Conservation (phyloP, 1,140 invertebrate species). For the Tetragonula clypearis region DNA sequence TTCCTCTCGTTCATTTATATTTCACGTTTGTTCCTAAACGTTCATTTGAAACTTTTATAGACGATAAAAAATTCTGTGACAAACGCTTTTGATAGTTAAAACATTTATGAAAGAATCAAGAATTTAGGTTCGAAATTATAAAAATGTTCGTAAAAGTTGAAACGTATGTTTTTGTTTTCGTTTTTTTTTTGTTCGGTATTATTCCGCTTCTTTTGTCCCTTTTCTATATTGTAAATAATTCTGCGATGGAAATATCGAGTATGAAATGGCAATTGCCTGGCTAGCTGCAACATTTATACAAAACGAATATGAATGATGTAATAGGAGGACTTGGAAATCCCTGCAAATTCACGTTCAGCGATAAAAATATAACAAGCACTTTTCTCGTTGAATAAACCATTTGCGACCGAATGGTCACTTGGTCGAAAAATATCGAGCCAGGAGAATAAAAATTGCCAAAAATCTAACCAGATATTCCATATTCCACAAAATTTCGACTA, state of each 20-base stretch:
- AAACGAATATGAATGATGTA: conserved; percentile 11
- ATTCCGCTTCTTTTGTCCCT: background rate
- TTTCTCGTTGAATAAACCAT: conserved; percentile 16
- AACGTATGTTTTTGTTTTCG: background rate
- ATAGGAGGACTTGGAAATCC: background rate
- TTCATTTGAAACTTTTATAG: background rate
- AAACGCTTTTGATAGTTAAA: background rate
- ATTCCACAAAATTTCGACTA: background rate
- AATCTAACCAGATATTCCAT: background rate
- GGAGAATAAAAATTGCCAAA: background rate
- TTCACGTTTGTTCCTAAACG: background rate
- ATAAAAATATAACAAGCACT: conserved; percentile 28
- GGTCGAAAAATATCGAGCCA: background rate
- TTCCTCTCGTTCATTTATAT: background rate
- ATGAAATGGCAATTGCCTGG: background rate
- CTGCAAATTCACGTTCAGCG: background rate
- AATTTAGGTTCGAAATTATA: background rate
- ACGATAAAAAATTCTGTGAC: background rate
- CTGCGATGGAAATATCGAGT: background rate
- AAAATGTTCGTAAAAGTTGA: background rate
- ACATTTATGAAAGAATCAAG: background rate
- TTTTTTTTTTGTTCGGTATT: background rate
- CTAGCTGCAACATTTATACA: background rate
- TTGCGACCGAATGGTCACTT: background rate
- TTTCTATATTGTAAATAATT: background rate